These are phyloP conservation scores for Characodon lateralis DNA, from an alignment of 2,797 vertebrate genomes.

Conservation along the genomic window DNA sequence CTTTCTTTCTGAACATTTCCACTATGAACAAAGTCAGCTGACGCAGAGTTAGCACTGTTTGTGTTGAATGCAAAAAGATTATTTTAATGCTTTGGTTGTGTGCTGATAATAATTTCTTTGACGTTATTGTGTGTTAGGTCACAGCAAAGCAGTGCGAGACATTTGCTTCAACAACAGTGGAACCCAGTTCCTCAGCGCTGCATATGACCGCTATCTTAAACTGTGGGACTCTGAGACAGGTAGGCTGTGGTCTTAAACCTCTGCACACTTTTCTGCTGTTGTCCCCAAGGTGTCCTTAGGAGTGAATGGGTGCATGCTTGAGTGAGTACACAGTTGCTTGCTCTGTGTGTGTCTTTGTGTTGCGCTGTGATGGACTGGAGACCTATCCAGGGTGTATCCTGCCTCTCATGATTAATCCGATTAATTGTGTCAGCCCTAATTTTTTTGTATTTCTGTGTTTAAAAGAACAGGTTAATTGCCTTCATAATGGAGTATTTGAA, in stretches of 20 bases:
- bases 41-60: background rate
- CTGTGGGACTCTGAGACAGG: constrained; percentile 98
- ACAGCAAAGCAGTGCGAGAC: constrained; percentile 97
- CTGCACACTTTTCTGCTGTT: background rate
- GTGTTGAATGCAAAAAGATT: constrained; percentile 3
- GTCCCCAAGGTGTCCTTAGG: background rate
- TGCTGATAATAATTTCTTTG: constrained; percentile 23
- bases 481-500: background rate
- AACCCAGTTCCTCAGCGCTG: constrained; percentile 93
- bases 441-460: too few relatives aligned
- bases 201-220: constrained; percentile 95
- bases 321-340: too few relatives aligned
- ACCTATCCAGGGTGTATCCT: too few relatives aligned
- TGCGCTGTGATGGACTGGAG: too few relatives aligned
- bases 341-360: too few relatives aligned
- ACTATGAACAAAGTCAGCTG: constrained; percentile 21
- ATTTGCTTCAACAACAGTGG: constrained; percentile 95
- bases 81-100: background rate
- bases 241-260: constrained; percentile 53
- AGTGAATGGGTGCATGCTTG: too few relatives aligned
- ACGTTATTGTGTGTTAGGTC: constrained; percentile 78
- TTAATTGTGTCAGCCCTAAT: too few relatives aligned
- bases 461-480: too few relatives aligned
- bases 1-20: constrained; percentile 13
- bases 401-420: too few relatives aligned